Evolutionary conservation across 2,888 invertebrate genomes (phyloP).

Genomic region (Cremastobaeus sp.): DNA sequence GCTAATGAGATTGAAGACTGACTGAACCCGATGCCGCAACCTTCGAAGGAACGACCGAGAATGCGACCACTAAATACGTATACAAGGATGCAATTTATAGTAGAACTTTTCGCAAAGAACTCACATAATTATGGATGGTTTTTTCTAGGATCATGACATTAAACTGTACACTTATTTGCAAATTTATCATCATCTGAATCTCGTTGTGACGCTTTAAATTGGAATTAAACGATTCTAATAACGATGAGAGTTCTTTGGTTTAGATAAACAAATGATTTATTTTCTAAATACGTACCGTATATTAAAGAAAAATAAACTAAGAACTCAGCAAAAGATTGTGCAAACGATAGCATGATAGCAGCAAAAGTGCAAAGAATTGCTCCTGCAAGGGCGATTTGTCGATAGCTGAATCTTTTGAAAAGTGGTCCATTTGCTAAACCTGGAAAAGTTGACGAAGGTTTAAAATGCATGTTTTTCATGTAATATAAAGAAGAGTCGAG

Average conservation of each 20-base stretch:
- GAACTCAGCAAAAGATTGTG: conserved; percentile 82
- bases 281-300: conserved; percentile 80
- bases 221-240: conserved; percentile 12
- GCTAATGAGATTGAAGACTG: conserved; percentile 85
- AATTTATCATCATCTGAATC: no score
- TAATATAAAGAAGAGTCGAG: no score
- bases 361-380: conserved; percentile 82
- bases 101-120: conserved; percentile 26
- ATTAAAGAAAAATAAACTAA: conserved; percentile 83
- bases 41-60: conserved; percentile 73
- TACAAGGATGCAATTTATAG: conserved; percentile 29
- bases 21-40: conserved; percentile 83
- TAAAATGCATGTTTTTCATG: no score
- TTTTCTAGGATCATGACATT: no score
- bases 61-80: conserved; percentile 59
- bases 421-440: conserved; percentile 86
- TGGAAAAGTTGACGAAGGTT: conserved; percentile 77
- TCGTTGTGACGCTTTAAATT: no score
- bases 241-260: conserved; percentile 9
- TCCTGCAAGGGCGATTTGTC: conserved; percentile 84
- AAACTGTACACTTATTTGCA: no score
- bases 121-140: conserved; percentile 41
- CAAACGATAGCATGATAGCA: conserved; percentile 82
- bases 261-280: neutral
- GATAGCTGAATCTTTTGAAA: conserved; percentile 83